Evolutionary conservation across 2,888 invertebrate species (phyloP).

Genomic region (Alentia gelatinosa): DNA sequence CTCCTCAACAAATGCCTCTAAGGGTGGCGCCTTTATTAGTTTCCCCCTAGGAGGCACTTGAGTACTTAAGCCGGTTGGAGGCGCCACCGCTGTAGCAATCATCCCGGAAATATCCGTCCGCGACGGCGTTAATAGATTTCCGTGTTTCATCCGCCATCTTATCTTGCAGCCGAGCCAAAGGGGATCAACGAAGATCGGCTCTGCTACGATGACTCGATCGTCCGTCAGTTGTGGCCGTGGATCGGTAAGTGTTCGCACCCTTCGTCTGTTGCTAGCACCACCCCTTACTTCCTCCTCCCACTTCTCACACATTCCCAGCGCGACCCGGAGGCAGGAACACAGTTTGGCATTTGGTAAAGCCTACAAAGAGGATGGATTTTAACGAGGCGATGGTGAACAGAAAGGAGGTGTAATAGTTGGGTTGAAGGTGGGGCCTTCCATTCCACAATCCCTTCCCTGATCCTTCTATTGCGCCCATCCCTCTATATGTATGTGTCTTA

Average conservation of each 20-base stretch:
- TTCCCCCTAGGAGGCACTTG: neutral
- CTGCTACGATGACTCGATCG: slow-evolving; percentile 64
- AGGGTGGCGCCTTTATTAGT: neutral
- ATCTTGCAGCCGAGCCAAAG: slow-evolving; percentile 49
- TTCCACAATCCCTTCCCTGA: too few species aligned
- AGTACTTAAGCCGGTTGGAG: neutral
- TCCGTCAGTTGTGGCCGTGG: slow-evolving; percentile 67
- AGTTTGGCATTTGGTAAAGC: neutral
- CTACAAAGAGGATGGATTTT: neutral
- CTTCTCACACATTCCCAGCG: neutral
- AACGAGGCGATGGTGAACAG: neutral
- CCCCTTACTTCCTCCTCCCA: neutral
- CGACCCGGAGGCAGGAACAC: too few species aligned
- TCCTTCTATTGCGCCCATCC: too few species aligned
- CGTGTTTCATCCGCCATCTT: neutral
- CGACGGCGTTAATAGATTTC: neutral
- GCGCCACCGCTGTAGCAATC: neutral
- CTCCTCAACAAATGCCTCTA: neutral
- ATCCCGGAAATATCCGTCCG: slow-evolving; percentile 17
- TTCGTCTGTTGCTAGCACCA: neutral
- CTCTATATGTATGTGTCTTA: too few species aligned
- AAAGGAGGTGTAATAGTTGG: neutral
- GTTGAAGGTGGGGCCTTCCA: too few species aligned
- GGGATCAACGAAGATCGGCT: slow-evolving; percentile 61
- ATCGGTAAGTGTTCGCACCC: slow-evolving; percentile 59